Evolutionary conservation across 1,140 invertebrate genomes (phyloP).

Genomic region (Anastrepha obliqua): DNA sequence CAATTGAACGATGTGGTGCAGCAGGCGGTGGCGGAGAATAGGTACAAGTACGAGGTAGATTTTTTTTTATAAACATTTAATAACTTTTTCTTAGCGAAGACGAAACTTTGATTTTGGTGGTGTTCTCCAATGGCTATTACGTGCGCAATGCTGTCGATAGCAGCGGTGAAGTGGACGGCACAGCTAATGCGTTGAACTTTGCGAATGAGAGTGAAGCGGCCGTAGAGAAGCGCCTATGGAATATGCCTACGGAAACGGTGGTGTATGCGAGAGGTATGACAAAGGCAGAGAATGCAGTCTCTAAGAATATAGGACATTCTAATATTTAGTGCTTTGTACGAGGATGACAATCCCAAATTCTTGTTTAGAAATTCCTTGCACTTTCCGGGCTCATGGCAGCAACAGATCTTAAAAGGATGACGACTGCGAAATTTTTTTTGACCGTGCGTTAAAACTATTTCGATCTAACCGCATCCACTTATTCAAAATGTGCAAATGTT

Average conservation of each 20-base stretch:
- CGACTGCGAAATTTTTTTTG: too few relatives aligned
- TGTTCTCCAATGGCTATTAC: constrained; percentile 57
- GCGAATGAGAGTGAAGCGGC: too few relatives aligned
- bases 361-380: too few relatives aligned
- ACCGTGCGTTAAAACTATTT: too few relatives aligned
- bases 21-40: not conserved
- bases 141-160: constrained; percentile 56
- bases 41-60: not conserved
- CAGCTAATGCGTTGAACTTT: not conserved
- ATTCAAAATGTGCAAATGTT: too few relatives aligned
- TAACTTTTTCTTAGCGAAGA: not conserved
- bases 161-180: not conserved
- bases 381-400: too few relatives aligned
- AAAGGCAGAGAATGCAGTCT: too few relatives aligned
- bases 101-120: constrained; percentile 60
- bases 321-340: too few relatives aligned
- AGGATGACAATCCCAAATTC: too few relatives aligned
- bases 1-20: constrained; percentile 17
- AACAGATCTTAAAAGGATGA: too few relatives aligned
- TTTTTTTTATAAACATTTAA: not conserved
- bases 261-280: constrained; percentile 64
- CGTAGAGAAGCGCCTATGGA: not conserved
- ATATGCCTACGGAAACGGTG: constrained; percentile 59
- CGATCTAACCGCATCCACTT: too few relatives aligned
- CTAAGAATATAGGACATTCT: too few relatives aligned